phyloP scores from a whole-genome alignment of 2,113 vertebrate genomes.

The Triplophysa rosa region DNA sequence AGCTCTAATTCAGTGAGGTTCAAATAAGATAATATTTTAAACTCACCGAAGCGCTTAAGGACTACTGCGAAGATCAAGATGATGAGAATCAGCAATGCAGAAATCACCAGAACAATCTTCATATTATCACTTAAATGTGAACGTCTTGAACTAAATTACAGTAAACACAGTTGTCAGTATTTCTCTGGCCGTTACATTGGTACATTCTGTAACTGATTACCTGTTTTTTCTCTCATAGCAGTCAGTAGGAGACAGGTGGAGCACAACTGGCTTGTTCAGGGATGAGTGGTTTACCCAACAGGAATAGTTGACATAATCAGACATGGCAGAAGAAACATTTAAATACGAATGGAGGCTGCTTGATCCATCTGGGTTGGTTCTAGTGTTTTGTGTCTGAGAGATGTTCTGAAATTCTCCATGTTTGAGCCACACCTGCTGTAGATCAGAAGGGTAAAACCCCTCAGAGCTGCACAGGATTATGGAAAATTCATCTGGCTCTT shows the following conservation, averaged over 20 bases:
- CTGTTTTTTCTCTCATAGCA: background rate
- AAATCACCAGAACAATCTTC: background rate
- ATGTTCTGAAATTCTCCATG: constrained; percentile 39
- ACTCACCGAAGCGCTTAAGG: background rate
- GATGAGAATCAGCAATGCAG: background rate
- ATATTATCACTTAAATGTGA: background rate
- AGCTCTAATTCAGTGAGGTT: background rate
- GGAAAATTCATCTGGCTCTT: constrained; percentile 1
- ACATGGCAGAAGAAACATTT: background rate
- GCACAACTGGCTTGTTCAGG: constrained; percentile 33
- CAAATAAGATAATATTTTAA: background rate
- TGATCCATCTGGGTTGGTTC: constrained; percentile 34
- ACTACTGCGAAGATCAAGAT: background rate
- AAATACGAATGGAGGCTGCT: constrained; percentile 42
- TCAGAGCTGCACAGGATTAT: constrained; percentile 41
- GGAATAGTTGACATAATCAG: constrained; percentile 16
- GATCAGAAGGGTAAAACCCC: constrained; percentile 34
- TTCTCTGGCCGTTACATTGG: background rate
- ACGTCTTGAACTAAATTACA: background rate
- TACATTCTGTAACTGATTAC: constrained; percentile 5
- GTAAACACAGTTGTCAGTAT: background rate
- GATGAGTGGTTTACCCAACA: constrained; percentile 58
- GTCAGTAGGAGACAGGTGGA: constrained; percentile 21
- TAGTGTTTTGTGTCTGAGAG: constrained; percentile 8
- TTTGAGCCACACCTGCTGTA: constrained; percentile 48